These are phyloP conservation scores for Periophthalmus modestus DNA, from an alignment of 2,113 vertebrate species.

Conservation along the genomic window DNA sequence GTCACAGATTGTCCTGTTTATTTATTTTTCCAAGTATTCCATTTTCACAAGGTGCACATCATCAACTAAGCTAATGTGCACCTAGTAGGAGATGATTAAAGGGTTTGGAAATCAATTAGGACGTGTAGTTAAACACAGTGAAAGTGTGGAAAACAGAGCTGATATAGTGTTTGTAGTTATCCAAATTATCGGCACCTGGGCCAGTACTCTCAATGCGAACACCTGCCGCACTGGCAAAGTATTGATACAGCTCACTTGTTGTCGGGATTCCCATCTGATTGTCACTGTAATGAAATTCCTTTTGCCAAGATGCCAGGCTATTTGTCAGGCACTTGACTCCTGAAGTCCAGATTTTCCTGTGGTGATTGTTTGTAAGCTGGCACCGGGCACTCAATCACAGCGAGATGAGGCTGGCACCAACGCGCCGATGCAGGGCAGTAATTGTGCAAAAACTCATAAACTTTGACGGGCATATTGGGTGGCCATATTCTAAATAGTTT, in stretches of 20 bases:
- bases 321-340: slow-evolving; percentile 46
- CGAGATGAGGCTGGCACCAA: slow-evolving; percentile 11
- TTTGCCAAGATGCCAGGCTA: slow-evolving; percentile 44
- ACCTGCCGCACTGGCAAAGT: slow-evolving; percentile 47
- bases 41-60: neutral
- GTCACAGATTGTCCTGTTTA: too few relatives aligned
- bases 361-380: slow-evolving; percentile 39
- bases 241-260: slow-evolving; percentile 41
- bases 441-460: neutral
- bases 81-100: neutral
- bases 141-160: neutral
- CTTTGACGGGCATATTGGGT: neutral
- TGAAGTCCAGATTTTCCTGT: slow-evolving; percentile 47
- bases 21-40: neutral
- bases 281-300: slow-evolving; percentile 51
- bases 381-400: slow-evolving; percentile 35
- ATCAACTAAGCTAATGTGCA: neutral
- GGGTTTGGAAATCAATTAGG: neutral
- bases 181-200: slow-evolving; percentile 45
- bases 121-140: slow-evolving; percentile 5
- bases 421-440: neutral
- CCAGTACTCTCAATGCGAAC: slow-evolving; percentile 47
- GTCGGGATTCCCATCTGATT: slow-evolving; percentile 51
- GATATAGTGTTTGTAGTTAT: slow-evolving; percentile 16
- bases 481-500: neutral